Evolutionary conservation across 2,113 vertebrate species (phyloP).

Genomic region (Rhadina sibilatrix): DNA sequence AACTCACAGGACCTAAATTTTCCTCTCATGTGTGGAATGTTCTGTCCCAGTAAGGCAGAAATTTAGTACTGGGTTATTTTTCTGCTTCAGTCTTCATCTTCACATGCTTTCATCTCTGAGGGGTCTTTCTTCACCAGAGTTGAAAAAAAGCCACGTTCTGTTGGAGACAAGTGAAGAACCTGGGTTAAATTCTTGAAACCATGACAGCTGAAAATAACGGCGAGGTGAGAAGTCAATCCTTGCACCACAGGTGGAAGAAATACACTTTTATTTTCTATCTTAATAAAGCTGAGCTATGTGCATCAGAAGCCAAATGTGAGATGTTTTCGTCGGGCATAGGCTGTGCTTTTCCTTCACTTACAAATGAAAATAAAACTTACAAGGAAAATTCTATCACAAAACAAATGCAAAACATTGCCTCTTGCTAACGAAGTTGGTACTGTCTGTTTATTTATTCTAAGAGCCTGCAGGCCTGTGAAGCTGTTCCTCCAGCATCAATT

Average conservation of each 20-base stretch:
- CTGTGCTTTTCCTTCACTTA: neutral
- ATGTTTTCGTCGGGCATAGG: neutral
- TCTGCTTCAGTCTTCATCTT: neutral
- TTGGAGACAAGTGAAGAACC: slow-evolving; percentile 10
- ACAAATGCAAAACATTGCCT: neutral
- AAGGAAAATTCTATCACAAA: neutral
- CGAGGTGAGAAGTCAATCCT: neutral
- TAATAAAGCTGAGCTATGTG: neutral
- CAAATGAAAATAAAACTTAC: neutral
- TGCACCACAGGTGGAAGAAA: neutral
- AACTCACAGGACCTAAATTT: neutral
- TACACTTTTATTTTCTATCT: neutral
- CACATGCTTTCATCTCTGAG: slow-evolving; percentile 65
- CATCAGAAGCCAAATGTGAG: neutral
- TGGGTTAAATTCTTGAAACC: neutral
- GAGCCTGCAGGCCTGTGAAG: neutral
- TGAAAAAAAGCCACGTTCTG: slow-evolving; percentile 64
- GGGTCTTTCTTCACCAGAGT: slow-evolving; percentile 68
- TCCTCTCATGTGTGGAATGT: neutral
- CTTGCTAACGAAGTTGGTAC: neutral
- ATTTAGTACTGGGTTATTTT: neutral
- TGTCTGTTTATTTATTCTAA: neutral
- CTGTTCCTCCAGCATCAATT: neutral
- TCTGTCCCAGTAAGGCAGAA: neutral
- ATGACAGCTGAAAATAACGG: neutral